Evolutionary conservation across 2,888 invertebrate species (phyloP).

Genomic region (Laothoe populi): DNA sequence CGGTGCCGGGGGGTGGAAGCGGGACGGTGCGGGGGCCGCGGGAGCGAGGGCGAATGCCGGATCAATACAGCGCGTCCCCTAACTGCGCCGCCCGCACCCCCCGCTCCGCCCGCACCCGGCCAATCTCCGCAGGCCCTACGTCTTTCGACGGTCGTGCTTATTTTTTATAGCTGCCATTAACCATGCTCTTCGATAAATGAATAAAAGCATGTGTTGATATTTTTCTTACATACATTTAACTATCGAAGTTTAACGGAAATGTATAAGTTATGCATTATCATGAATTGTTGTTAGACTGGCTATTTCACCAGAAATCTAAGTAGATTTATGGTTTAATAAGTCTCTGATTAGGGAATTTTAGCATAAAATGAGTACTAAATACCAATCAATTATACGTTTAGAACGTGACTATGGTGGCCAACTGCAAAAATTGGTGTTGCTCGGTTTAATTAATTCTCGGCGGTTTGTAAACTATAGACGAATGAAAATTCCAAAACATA

Average conservation of each 20-base stretch:
- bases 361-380: not conserved
- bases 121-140: conserved; percentile 81
- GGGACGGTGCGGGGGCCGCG: conserved; percentile 50
- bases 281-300: not conserved
- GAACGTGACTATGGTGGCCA: not conserved
- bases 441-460: not conserved
- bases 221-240: conserved; percentile 39
- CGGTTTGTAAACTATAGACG: not conserved
- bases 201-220: conserved; percentile 74
- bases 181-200: conserved; percentile 78
- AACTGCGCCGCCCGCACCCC: conserved; percentile 60
- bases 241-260: too few relatives aligned
- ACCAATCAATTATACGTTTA: not conserved
- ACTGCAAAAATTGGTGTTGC: not conserved
- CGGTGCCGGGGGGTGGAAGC: conserved; percentile 45
- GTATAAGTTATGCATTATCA: conserved; percentile 9
- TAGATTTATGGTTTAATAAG: not conserved
- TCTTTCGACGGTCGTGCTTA: conserved; percentile 82
- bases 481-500: not conserved
- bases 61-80: conserved; percentile 74
- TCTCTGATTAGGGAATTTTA: not conserved
- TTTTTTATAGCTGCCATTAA: conserved; percentile 81
- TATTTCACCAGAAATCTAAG: too few relatives aligned
- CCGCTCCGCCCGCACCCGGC: conserved; percentile 61
- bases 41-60: conserved; percentile 54